Percentiles rank a stretch among this genome's conserved stretches.
Evolutionary conservation across 2,113 vertebrate species (phyloP).

Genomic region (Pimephales promelas): DNA sequence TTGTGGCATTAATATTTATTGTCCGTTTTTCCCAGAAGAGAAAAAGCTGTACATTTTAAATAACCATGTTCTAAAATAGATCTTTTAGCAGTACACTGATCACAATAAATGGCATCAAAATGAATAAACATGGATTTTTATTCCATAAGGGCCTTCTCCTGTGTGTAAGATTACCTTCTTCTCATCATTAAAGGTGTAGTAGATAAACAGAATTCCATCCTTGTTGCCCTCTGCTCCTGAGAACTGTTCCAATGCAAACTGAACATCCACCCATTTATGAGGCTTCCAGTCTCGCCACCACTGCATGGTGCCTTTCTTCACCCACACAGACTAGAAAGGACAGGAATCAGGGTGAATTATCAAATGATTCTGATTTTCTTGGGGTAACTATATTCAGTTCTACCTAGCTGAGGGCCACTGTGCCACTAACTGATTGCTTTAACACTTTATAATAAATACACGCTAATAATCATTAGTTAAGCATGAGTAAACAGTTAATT

Average conservation of each 20-base stretch:
- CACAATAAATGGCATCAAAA: neutral
- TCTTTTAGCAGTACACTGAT: neutral
- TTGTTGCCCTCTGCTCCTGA: conserved; percentile 85
- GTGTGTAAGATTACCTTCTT: conserved; percentile 83
- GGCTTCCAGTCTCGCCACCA: conserved; percentile 98
- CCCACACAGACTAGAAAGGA: conserved; percentile 86
- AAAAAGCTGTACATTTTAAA: neutral
- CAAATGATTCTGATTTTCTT: neutral
- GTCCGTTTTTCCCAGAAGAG: neutral
- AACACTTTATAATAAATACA: no score
- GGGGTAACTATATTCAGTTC: neutral
- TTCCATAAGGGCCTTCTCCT: neutral
- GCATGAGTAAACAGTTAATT: no score
- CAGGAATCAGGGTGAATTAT: neutral
- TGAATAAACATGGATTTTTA: neutral
- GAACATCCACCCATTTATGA: conserved; percentile 91
- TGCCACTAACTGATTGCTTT: neutral
- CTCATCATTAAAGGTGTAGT: conserved; percentile 90
- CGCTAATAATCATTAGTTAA: no score
- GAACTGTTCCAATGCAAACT: conserved; percentile 94
- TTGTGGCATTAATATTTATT: neutral
- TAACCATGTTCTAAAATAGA: neutral
- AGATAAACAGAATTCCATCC: conserved; percentile 95
- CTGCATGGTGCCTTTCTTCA: conserved; percentile 92
- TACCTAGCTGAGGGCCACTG: neutral